These are phyloP conservation scores for Anthoptus insignis DNA, from an alignment of 2,888 invertebrate genomes.

Conservation along the genomic window DNA sequence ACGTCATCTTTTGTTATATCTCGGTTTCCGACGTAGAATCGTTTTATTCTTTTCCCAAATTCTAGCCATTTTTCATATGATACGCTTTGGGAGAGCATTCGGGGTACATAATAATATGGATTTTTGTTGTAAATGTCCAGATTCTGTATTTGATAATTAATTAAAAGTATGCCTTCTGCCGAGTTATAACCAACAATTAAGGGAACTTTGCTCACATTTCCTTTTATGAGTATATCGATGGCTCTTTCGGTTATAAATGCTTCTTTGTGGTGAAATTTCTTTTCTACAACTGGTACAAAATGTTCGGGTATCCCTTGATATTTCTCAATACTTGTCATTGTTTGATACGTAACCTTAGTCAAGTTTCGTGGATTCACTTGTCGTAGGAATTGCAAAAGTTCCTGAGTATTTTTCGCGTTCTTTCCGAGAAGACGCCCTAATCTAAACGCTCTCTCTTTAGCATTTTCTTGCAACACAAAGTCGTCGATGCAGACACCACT, in stretches of 20 bases:
- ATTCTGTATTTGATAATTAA: slow-evolving; percentile 48
- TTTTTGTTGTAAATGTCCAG: slow-evolving; percentile 50
- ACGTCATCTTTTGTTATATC: slow-evolving; percentile 48
- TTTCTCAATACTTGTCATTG: slow-evolving; percentile 54
- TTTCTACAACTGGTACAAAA: slow-evolving; percentile 60
- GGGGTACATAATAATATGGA: slow-evolving; percentile 51
- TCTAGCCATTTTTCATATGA: slow-evolving; percentile 44
- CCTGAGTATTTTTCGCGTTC: slow-evolving; percentile 47
- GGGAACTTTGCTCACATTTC: slow-evolving; percentile 53
- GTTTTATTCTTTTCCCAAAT: slow-evolving; percentile 51
- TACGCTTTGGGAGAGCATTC: slow-evolving; percentile 48
- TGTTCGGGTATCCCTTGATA: slow-evolving; percentile 55
- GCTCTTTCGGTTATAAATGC: slow-evolving; percentile 55
- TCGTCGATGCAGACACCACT: slow-evolving; percentile 59
- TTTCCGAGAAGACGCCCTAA: slow-evolving; percentile 52
- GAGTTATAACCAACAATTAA: slow-evolving; percentile 56
- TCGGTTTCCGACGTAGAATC: slow-evolving; percentile 53
- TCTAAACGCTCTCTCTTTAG: slow-evolving; percentile 51
- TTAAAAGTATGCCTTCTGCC: slow-evolving; percentile 52
- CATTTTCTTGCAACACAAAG: slow-evolving; percentile 49
- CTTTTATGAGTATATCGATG: slow-evolving; percentile 49
- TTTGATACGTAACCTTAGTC: slow-evolving; percentile 50
- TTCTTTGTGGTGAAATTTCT: slow-evolving; percentile 52
- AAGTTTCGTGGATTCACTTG: slow-evolving; percentile 51
- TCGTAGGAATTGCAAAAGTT: slow-evolving; percentile 53